Base-by-base conservation (phyloP, 53 echinoderm and acorn worm species). In the Mesocentrotus franciscanus region DNA sequence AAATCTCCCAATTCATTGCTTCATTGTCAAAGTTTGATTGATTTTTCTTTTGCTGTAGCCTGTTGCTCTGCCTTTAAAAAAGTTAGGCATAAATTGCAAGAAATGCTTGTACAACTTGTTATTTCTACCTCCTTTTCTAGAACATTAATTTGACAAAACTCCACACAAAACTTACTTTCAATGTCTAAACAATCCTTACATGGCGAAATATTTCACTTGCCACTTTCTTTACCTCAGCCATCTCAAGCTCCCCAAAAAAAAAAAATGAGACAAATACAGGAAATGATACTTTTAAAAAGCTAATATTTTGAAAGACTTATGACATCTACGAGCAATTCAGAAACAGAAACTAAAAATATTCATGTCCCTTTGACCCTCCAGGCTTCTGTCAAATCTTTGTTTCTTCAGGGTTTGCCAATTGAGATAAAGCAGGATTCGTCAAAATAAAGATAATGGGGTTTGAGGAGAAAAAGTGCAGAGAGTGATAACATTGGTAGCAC, bases 391-490 rank as follows among this genome's bases (percentile, higher is more conserved):
- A 57, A 58, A 57, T 87, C 58, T n/a, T 58, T 87, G 58, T 87
- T 87, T 87, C 87, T 87, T 58, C 87, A 87, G 87, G 87, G n/a
- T n/a, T 87, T 26, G n/a, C 87, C 1, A 26, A 87, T n/a, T 27
- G 87, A n/a, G 87, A 87, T 87, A 87, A 75, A 58, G n/a, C 56
- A 58, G 26, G 4, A 57, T 11, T 27, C 56, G 26, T 87, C 49
- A 87, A 87, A 87, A 87, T 87, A 87, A 24, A 87, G 87, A 87
- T 58, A 87, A 87, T 87, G 87, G 87, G 0, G n/a, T 87, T 58
- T 87, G 58, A 87, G 10, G 10, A 57, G 57, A 4, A 58, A 87
- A 58, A 87, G 87, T 87, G 87, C 87, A 87, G 11, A 12, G 87
- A 27, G 27, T n/a, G 58, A 57, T 58, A 87, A 87, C 29, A 87